phyloP scores from a whole-genome alignment of 2,113 vertebrate species.

The Elanoides forficatus region DNA sequence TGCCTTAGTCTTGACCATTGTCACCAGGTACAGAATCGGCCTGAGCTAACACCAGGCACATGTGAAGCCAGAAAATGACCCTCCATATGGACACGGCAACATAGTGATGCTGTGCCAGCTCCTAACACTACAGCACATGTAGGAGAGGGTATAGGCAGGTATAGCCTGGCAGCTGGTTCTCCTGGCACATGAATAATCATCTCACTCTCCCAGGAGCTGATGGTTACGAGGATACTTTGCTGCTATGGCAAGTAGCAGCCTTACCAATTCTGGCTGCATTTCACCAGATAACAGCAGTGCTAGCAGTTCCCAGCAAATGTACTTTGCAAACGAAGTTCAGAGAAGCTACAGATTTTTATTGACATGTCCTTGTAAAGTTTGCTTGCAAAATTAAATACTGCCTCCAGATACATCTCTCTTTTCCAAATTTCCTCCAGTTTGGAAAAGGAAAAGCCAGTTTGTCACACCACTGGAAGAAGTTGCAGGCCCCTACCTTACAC shows the following conservation, averaged over 20 bases:
- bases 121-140: background rate
- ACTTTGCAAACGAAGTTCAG: background rate
- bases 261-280: background rate
- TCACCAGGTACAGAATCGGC: background rate
- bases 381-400: background rate
- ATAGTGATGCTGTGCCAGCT: accelerated
- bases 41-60: background rate
- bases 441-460: background rate
- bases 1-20: background rate
- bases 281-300: background rate
- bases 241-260: background rate
- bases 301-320: background rate
- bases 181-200: background rate
- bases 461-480: background rate
- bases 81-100: background rate
- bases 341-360: background rate
- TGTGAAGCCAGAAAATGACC: background rate
- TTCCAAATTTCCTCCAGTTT: background rate
- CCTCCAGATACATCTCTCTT: background rate
- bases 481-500: background rate
- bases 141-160: background rate
- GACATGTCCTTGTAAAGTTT: background rate
- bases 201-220: background rate
- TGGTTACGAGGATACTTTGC: background rate
- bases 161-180: background rate